phyloP scores from a whole-genome alignment of 1,140 invertebrate genomes.

The Drosophila leontia region DNA sequence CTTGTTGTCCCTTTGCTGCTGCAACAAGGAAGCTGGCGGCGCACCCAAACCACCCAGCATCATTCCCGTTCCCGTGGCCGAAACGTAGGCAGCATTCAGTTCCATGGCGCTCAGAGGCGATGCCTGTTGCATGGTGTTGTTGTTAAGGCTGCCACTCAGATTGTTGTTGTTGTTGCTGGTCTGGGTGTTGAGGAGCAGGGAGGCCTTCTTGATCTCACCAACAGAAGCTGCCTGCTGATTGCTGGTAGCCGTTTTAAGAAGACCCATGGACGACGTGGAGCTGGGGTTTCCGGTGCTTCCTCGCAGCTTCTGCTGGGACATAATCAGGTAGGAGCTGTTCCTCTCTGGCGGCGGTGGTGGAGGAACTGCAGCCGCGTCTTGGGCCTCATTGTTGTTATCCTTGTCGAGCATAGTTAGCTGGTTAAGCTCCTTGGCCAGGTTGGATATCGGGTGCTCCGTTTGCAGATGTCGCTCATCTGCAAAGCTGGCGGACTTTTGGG shows the following conservation, averaged over 20 bases:
- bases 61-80: conserved; percentile 65
- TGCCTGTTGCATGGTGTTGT: conserved; percentile 63
- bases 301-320: conserved; percentile 87
- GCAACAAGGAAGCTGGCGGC: conserved; percentile 49
- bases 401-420: conserved; percentile 68
- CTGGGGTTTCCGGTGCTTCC: conserved; percentile 36
- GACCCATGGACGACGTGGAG: conserved; percentile 57
- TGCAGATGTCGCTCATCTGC: conserved; percentile 81
- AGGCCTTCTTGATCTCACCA: conserved; percentile 65
- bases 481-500: conserved; percentile 83
- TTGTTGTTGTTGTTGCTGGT: conserved; percentile 67
- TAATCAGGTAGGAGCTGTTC: conserved; percentile 92
- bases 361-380: conserved; percentile 63
- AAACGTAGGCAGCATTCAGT: conserved; percentile 74
- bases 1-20: conserved; percentile 81
- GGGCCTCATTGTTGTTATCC: conserved; percentile 64
- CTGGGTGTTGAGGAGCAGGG: conserved; percentile 42
- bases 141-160: conserved; percentile 57
- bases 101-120: conserved; percentile 76
- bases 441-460: conserved; percentile 81
- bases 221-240: conserved; percentile 67
- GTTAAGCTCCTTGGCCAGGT: conserved; percentile 71
- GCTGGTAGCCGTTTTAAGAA: conserved; percentile 74
- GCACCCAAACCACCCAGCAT: conserved; percentile 51
- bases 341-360: conserved; percentile 91